Conservation (phyloP, 1,140 invertebrate species). For the Streblospio benedicti region DNA sequence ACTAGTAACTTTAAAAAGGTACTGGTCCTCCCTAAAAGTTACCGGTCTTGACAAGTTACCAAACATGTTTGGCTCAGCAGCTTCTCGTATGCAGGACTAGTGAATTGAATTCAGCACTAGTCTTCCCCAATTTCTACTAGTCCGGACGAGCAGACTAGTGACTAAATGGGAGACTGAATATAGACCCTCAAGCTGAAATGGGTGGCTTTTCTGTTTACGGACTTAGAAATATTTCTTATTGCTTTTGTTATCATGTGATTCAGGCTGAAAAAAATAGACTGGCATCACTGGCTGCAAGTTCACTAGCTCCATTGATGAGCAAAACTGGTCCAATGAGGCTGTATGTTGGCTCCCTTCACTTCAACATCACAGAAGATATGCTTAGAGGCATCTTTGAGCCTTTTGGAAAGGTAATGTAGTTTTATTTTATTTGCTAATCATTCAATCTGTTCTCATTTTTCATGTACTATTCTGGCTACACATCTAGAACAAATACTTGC, state of each 20-base stretch:
- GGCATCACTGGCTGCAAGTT: constrained; percentile 14
- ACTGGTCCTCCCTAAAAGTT: too few relatives aligned
- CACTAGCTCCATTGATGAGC: constrained; percentile 49
- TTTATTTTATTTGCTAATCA: neutral
- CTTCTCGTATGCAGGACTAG: too few relatives aligned
- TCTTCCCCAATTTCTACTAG: too few relatives aligned
- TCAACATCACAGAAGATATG: constrained; percentile 99
- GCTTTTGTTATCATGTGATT: neutral
- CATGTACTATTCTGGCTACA: neutral
- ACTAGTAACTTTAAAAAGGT: too few relatives aligned
- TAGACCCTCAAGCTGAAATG: too few relatives aligned
- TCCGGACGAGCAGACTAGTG: too few relatives aligned
- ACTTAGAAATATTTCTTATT: neutral
- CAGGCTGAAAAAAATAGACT: constrained; percentile 14
- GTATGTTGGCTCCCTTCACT: constrained; percentile 95
- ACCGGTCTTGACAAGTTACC: too few relatives aligned
- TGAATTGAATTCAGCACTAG: too few relatives aligned
- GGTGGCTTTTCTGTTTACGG: too few relatives aligned
- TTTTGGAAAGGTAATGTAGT: constrained; percentile 76
- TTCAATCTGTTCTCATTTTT: constrained; percentile 6
- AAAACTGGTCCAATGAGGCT: constrained; percentile 82
- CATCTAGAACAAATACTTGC: too few relatives aligned
- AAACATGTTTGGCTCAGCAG: too few relatives aligned
- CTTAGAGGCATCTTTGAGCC: constrained; percentile 96
- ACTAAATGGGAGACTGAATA: too few relatives aligned